These are phyloP conservation scores for Orthosia cruda DNA, from an alignment of 2,888 invertebrate species.

Conservation along the genomic window DNA sequence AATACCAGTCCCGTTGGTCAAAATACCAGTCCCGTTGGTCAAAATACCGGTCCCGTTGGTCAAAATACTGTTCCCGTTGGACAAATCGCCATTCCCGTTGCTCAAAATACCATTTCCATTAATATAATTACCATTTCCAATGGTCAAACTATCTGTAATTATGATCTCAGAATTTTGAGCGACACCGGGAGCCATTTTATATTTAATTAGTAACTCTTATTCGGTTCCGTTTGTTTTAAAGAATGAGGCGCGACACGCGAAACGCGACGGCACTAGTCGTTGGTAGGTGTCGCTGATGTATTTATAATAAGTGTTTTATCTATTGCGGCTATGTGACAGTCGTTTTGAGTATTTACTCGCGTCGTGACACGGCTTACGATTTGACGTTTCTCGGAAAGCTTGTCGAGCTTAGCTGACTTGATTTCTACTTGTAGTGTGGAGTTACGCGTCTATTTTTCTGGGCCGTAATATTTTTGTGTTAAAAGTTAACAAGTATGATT, in stretches of 20 bases:
- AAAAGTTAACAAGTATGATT: neutral
- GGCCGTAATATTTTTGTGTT: neutral
- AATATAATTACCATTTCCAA: constrained; percentile 66
- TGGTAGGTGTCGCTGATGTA: constrained; percentile 78
- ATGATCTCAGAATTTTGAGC: constrained; percentile 80
- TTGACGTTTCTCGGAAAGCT: constrained; percentile 49
- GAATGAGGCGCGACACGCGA: constrained; percentile 75
- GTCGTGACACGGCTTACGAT: constrained; percentile 52
- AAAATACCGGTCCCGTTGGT: constrained; percentile 55
- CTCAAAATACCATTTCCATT: constrained; percentile 17
- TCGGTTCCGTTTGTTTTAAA: constrained; percentile 45
- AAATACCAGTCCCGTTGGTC: constrained; percentile 47
- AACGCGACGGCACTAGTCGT: constrained; percentile 81
- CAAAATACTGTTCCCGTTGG: constrained; percentile 58
- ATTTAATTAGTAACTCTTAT: constrained; percentile 52
- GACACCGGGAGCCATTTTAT: constrained; percentile 86
- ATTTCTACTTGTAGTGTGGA: neutral
- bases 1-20: constrained; percentile 68
- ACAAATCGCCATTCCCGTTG: constrained; percentile 57
- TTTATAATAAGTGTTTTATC: constrained; percentile 89
- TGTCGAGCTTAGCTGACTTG: constrained; percentile 42
- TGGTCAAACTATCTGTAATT: constrained; percentile 72
- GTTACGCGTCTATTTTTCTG: neutral
- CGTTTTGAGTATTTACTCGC: constrained; percentile 67
- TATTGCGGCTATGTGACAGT: constrained; percentile 65